These are phyloP conservation scores for Oceanites oceanicus DNA, from an alignment of 2,113 vertebrate genomes.

Conservation along the genomic window DNA sequence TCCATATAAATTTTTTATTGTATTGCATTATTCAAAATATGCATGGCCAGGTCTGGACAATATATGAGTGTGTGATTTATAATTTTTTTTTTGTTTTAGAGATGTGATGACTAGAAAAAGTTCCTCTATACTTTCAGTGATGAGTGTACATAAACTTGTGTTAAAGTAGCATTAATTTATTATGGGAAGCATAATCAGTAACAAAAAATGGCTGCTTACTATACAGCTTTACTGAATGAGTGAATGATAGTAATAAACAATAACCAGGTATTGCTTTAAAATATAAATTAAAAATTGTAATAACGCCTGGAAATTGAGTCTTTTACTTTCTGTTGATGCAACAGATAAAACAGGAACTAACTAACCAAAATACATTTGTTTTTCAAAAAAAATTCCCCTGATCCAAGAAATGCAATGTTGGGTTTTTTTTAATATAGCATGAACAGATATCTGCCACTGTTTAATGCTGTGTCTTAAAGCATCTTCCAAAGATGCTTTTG, in stretches of 20 bases:
- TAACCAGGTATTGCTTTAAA: background rate
- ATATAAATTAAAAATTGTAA: background rate
- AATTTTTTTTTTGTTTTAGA: background rate
- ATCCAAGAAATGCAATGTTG: background rate
- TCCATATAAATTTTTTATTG: background rate
- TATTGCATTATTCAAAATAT: background rate
- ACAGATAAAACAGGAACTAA: background rate
- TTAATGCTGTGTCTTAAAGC: background rate
- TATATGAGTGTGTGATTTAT: background rate
- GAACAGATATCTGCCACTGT: background rate
- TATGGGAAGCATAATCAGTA: background rate
- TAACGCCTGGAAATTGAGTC: background rate
- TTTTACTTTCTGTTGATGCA: background rate
- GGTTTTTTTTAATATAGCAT: background rate
- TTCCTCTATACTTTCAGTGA: background rate
- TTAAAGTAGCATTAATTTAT: background rate
- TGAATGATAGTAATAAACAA: background rate
- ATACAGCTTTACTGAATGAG: background rate
- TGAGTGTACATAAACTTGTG: background rate
- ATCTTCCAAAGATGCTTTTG: background rate
- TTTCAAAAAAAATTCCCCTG: background rate
- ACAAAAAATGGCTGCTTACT: background rate
- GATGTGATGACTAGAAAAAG: background rate
- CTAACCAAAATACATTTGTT: background rate
- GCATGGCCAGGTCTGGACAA: background rate